phyloP scores from a whole-genome alignment of 53 echinoderm and acorn worm genomes.

The Hippasteria phrygiana region DNA sequence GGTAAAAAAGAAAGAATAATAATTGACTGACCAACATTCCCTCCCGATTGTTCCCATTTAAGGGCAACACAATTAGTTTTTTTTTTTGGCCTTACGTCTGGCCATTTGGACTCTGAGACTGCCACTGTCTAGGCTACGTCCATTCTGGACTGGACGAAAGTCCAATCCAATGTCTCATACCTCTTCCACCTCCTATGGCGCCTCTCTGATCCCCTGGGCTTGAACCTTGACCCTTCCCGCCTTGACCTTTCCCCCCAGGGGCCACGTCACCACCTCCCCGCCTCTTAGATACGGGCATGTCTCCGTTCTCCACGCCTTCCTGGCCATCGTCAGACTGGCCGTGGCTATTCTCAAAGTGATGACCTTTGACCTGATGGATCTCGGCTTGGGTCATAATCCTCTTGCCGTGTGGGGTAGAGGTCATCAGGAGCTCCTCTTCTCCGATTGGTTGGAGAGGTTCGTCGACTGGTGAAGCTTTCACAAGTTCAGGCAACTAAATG shows the following conservation, averaged over 20 bases:
- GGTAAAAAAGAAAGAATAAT: too few species aligned
- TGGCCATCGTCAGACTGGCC: neutral
- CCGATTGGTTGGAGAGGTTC: conserved; percentile 41
- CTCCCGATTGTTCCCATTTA: too few species aligned
- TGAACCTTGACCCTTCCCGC: conserved; percentile 51
- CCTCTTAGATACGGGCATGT: conserved; percentile 29
- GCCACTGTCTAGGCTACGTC: too few species aligned
- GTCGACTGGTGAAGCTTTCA: conserved; percentile 14
- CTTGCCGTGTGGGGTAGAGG: conserved; percentile 60
- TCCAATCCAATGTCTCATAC: too few species aligned
- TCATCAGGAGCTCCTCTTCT: conserved; percentile 44
- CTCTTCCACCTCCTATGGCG: conserved; percentile 18
- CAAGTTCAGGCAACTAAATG: conserved; percentile 11
- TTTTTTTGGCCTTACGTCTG: too few species aligned
- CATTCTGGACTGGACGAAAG: neutral
- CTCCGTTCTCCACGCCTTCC: conserved; percentile 22
- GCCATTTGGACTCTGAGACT: too few species aligned
- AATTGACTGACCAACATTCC: too few species aligned
- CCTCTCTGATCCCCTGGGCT: conserved; percentile 35
- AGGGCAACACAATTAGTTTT: too few species aligned
- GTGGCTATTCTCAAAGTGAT: conserved; percentile 14
- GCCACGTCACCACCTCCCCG: conserved; percentile 77
- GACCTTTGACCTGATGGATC: conserved; percentile 38
- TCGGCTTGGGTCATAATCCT: conserved; percentile 46
- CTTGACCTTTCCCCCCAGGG: conserved; percentile 72